These are phyloP conservation scores for Tenodera sinensis DNA, from an alignment of 2,888 invertebrate species.

Conservation along the genomic window DNA sequence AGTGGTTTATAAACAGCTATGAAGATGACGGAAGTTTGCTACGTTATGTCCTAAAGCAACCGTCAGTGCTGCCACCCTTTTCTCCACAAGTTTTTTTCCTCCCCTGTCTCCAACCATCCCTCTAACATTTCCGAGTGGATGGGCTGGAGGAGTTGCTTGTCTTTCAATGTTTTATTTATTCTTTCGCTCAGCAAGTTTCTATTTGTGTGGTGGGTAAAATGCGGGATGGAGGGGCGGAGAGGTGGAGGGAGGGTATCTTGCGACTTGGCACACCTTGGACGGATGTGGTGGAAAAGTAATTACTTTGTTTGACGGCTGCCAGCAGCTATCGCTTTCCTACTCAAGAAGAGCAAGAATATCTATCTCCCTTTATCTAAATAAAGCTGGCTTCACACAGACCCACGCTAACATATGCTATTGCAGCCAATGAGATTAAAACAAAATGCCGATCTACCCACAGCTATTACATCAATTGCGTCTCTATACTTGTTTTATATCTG, in stretches of 20 bases:
- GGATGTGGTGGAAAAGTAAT: neutral
- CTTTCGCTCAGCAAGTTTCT: neutral
- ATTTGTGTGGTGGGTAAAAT: neutral
- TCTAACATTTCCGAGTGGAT: conserved; percentile 21
- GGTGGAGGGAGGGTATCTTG: neutral
- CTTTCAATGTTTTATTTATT: conserved; percentile 29
- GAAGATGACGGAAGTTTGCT: neutral
- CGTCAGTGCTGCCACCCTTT: neutral
- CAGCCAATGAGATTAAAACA: too few species aligned
- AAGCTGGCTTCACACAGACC: too few species aligned
- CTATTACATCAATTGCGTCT: too few species aligned
- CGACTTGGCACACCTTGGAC: neutral
- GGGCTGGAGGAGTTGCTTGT: conserved; percentile 6
- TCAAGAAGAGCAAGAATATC: neutral
- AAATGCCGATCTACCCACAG: too few species aligned
- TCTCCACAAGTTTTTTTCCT: neutral
- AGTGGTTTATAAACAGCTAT: neutral
- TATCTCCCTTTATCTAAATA: too few species aligned
- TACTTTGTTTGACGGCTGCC: neutral
- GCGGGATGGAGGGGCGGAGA: neutral
- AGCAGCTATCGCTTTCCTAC: neutral
- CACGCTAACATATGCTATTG: too few species aligned
- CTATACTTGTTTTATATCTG: too few species aligned
- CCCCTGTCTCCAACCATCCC: neutral
- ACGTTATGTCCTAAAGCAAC: neutral